phyloP scores from a whole-genome alignment of 92 coral and sea anemone species.

The Meandrina meandrites region DNA sequence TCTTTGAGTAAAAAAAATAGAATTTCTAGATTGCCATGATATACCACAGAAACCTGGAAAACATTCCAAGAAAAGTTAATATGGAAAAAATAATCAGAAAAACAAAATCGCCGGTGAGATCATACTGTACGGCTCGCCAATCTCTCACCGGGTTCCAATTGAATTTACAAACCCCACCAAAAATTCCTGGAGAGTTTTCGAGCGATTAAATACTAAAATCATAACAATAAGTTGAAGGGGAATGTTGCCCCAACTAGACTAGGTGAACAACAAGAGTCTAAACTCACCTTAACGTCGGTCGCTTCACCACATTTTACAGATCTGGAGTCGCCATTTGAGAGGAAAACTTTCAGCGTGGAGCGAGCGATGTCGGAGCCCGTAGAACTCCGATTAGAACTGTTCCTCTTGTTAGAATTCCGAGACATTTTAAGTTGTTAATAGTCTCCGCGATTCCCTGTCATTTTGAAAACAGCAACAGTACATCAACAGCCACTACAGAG shows the following conservation, averaged over 20 bases:
- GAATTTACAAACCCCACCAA: constrained; percentile 32
- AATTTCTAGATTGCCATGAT: background rate
- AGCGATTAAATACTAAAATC: constrained; percentile 18
- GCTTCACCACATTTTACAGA: constrained; percentile 97
- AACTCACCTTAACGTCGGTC: constrained; percentile 90
- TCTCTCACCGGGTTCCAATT: constrained; percentile 21
- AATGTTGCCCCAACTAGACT: constrained; percentile 13
- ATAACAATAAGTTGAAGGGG: background rate
- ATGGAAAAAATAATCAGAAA: background rate
- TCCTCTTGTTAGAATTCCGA: constrained; percentile 75
- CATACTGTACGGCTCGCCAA: background rate
- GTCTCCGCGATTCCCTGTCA: constrained; percentile 17
- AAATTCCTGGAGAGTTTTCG: constrained; percentile 38
- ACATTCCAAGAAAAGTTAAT: background rate
- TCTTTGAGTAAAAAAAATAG: background rate
- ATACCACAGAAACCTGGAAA: background rate
- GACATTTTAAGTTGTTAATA: constrained; percentile 59
- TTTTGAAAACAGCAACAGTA: constrained; percentile 16
- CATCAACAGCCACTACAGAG: constrained; percentile 23
- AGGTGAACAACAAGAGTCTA: background rate
- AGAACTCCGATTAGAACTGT: constrained; percentile 82
- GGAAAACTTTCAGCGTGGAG: constrained; percentile 90
- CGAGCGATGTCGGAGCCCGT: constrained; percentile 91
- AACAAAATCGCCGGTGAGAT: background rate
- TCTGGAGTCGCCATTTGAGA: constrained; percentile 95